phyloP scores from a whole-genome alignment of 2,888 invertebrate species.

The Ichneumon xanthorius region DNA sequence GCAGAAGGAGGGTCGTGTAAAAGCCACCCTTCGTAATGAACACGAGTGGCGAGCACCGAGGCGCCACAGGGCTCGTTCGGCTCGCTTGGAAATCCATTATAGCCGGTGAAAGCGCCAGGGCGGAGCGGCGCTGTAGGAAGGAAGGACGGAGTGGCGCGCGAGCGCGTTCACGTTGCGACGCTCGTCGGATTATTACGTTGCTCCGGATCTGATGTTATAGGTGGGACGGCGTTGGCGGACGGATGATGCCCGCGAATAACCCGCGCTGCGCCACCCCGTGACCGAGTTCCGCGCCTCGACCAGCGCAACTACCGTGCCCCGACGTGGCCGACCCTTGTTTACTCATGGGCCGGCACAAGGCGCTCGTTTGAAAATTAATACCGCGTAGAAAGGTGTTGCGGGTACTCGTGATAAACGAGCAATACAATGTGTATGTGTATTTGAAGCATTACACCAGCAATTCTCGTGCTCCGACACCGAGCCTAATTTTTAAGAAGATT shows the following conservation, averaged over 20 bases:
- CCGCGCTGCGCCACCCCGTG: conserved; percentile 26
- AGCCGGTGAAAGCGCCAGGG: conserved; percentile 1
- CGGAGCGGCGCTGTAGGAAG: not conserved
- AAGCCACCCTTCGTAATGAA: conserved; percentile 55
- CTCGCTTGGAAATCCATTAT: conserved; percentile 52
- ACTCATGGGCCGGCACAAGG: not conserved
- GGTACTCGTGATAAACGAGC: too few species aligned
- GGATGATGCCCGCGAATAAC: conserved; percentile 35
- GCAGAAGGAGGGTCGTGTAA: conserved; percentile 43
- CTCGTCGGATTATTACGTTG: conserved; percentile 27
- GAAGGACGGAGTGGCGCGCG: conserved; percentile 7
- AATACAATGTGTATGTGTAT: too few species aligned
- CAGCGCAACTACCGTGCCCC: conserved; percentile 18
- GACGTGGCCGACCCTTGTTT: conserved; percentile 28
- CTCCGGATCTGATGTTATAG: not conserved
- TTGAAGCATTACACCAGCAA: too few species aligned
- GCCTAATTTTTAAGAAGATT: too few species aligned
- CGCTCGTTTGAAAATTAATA: conserved; percentile 3
- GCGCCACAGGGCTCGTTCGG: conserved; percentile 59
- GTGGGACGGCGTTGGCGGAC: not conserved
- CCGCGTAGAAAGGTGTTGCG: not conserved
- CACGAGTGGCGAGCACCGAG: conserved; percentile 55
- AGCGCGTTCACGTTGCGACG: conserved; percentile 18
- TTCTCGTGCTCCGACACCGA: too few species aligned
- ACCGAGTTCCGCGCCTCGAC: conserved; percentile 35